A percentile compares a stretch with the other conserved stretches of the same genome.
Evolutionary conservation across 1,140 invertebrate genomes (phyloP).

Genomic region (Lasaia peninsularis): DNA sequence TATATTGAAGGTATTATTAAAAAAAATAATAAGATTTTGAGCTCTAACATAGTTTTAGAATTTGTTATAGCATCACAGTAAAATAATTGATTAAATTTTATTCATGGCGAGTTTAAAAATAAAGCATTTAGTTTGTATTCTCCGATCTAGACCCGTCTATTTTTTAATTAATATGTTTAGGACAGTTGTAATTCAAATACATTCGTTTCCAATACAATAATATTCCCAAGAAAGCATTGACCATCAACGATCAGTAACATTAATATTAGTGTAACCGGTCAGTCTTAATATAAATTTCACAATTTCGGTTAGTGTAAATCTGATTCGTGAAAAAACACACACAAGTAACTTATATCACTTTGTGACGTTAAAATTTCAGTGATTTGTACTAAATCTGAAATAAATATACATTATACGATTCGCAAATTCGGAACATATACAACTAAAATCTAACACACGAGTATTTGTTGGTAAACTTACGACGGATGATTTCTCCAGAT

Average conservation of each 20-base stretch:
- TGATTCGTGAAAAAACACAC: constrained; percentile 12
- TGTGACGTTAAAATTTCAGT: constrained; percentile 24
- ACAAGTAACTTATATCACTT: constrained; percentile 16
- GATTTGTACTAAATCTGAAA: constrained; percentile 36
- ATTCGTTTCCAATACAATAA: not conserved
- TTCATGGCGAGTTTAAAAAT: too few species aligned
- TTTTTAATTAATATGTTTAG: not conserved
- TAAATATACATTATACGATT: constrained; percentile 24
- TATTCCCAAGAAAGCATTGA: not conserved
- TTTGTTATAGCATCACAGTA: too few species aligned
- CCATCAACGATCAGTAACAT: not conserved
- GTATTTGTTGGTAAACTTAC: constrained; percentile 38
- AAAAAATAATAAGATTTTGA: too few species aligned
- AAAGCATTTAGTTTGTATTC: not conserved
- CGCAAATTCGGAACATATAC: constrained; percentile 19
- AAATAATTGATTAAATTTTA: too few species aligned
- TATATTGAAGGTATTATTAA: too few species aligned
- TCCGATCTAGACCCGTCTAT: too few species aligned
- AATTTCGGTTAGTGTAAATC: not conserved
- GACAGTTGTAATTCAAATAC: not conserved
- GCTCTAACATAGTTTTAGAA: too few species aligned
- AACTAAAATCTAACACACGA: constrained; percentile 32
- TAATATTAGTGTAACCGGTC: constrained; percentile 15
- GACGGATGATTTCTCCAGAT: constrained; percentile 18
- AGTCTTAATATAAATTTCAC: constrained; percentile 17